Evolutionary conservation across 1,140 invertebrate genomes (phyloP), one percentile per base, ranked within the genome.

Genomic region (Tachypleus tridentatus): DNA sequence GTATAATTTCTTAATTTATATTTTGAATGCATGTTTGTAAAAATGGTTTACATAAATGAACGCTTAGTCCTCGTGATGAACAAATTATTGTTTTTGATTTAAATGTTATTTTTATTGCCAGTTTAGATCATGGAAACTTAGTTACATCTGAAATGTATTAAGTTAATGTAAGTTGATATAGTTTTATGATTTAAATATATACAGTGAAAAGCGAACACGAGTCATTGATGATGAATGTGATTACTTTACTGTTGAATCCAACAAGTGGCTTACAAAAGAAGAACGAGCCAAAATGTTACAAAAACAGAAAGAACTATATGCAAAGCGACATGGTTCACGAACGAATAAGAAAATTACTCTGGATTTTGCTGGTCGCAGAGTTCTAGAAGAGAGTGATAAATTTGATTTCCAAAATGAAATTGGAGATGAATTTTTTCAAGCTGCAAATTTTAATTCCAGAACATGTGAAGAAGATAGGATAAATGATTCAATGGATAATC

Each of bases 171-270:
- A 29, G 29, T 29, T 29, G 29, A 29, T 29, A 29, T 29, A 29
- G 29, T 29, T 29, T 29, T 29, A 29, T 29, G 29, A 29, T 29
- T 29, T 29, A 29, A 29, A 29, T 29, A 29, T 29, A 29, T 73
- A 60, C 72, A 90, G 91, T 78, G 86, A 88, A 70, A 82, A 84
- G 64, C 81, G 91, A 67, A 97, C 93, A 0, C 85, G 84, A 73
- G 91, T 98, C 3, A 95, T 94, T 66, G 94, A 98, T 76, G 94
- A 97, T 76, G 90, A 97, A 74, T 85, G 85, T 68, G 95, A 98
- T 77, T 97, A 97, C 77, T 98, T 91, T 78, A 84, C 85, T 68
- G 78, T 86, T 5, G 86, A 85, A 74, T 87, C 86, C 8, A 78
- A 79, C 66, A 85, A 85, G 47, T 97, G 93, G 93, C 76, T 93